A percentile compares a stretch with the other conserved stretches of the same genome.
Evolutionary conservation across 2,797 vertebrate genomes (phyloP).

Genomic region (Enteromius paludinosus): DNA sequence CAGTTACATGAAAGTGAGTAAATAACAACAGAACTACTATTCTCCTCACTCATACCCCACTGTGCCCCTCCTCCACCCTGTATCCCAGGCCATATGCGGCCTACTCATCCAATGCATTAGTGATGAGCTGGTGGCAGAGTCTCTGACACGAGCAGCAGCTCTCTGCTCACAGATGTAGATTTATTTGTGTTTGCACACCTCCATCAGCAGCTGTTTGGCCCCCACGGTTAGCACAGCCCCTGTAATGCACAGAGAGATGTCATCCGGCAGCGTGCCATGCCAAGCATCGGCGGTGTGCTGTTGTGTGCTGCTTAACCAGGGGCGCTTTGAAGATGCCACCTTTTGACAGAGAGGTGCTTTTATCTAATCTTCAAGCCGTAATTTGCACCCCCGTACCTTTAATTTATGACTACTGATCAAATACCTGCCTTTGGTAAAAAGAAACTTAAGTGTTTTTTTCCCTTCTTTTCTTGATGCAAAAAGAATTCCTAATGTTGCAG

Average conservation of each 20-base stretch:
- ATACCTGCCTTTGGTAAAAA: constrained; percentile 79
- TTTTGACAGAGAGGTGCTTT: constrained; percentile 80
- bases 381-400: constrained; percentile 80
- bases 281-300: constrained; percentile 70
- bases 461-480: constrained; percentile 72
- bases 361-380: constrained; percentile 81
- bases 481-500: constrained; percentile 82
- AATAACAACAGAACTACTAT: background rate
- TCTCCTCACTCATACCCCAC: constrained; percentile 2
- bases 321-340: constrained; percentile 72
- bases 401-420: constrained; percentile 86
- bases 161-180: constrained; percentile 68
- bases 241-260: constrained; percentile 79
- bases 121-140: constrained; percentile 43
- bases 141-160: constrained; percentile 43
- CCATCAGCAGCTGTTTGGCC: constrained; percentile 76
- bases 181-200: constrained; percentile 72
- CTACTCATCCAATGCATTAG: constrained; percentile 46
- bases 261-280: constrained; percentile 76
- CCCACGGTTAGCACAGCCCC: constrained; percentile 74
- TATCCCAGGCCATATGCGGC: constrained; percentile 35
- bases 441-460: constrained; percentile 77
- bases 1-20: background rate
- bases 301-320: constrained; percentile 65
- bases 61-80: constrained; percentile 10